Evolutionary conservation across 1,140 invertebrate genomes (phyloP).

Genomic region (Helicoverpa armigera): DNA sequence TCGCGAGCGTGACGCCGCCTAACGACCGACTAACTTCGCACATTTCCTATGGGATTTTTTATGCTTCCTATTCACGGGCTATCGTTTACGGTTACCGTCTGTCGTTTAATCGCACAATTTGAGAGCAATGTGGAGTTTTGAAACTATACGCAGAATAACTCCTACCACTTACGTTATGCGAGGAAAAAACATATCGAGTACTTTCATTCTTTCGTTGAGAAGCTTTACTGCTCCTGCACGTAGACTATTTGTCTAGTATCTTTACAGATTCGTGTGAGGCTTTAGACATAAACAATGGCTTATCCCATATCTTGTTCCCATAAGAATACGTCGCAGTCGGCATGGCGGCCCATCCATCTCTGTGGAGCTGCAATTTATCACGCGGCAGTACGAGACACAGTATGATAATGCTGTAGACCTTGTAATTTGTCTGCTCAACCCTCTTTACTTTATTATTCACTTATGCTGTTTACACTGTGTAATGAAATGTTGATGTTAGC

Average conservation of each 20-base stretch:
- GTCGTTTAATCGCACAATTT: slow-evolving; percentile 4
- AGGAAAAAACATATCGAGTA: no score
- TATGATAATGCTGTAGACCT: background rate
- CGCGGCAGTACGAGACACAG: background rate
- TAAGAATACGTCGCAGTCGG: background rate
- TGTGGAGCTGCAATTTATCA: background rate
- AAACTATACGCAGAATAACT: background rate
- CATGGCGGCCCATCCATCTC: background rate
- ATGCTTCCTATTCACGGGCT: background rate
- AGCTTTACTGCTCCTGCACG: no score
- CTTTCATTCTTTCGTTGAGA: no score
- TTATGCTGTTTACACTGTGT: background rate
- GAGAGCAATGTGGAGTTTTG: background rate
- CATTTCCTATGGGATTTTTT: slow-evolving; percentile 7
- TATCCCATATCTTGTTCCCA: background rate
- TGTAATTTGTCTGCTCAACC: background rate
- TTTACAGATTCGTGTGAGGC: no score
- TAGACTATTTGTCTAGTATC: no score
- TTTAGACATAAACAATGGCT: no score
- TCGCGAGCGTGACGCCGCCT: background rate
- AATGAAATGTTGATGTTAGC: background rate
- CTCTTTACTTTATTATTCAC: slow-evolving; percentile 5
- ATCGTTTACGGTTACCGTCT: slow-evolving; percentile 13
- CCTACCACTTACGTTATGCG: background rate
- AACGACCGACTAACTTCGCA: background rate